Conservation (phyloP, 2,797 vertebrate species). For the Rhincodon typus region DNA sequence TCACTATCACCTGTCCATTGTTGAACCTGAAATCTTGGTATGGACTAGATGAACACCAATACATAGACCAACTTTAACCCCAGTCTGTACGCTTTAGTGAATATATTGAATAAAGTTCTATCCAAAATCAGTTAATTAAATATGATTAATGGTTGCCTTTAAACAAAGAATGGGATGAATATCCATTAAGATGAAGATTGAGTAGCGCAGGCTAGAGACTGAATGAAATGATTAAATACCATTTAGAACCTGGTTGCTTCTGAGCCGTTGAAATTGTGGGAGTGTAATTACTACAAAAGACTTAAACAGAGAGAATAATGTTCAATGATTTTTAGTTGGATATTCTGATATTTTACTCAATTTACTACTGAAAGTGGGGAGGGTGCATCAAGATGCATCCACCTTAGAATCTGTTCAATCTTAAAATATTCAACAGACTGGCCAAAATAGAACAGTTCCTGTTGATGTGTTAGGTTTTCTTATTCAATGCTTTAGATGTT, state of each 20-base stretch:
- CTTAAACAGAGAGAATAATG: too few relatives aligned
- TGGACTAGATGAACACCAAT: too few relatives aligned
- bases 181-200: not conserved
- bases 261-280: not conserved
- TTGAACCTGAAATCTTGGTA: not conserved
- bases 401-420: not conserved
- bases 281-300: not conserved
- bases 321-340: not conserved
- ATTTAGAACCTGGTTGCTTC: not conserved
- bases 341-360: not conserved
- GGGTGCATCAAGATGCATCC: not conserved
- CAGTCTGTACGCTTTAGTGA: not conserved
- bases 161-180: not conserved
- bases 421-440: not conserved
- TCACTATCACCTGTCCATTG: not conserved
- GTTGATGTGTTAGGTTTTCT: not conserved
- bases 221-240: not conserved
- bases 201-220: not conserved
- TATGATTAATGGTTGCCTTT: too few relatives aligned
- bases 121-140: too few relatives aligned
- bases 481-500: too few relatives aligned
- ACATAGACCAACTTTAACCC: not conserved
- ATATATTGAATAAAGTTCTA: not conserved
- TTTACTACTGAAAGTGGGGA: not conserved
- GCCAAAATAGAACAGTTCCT: not conserved